Base-by-base conservation (phyloP, 2,113 vertebrate genomes). In the Lampris megalopsis region DNA sequence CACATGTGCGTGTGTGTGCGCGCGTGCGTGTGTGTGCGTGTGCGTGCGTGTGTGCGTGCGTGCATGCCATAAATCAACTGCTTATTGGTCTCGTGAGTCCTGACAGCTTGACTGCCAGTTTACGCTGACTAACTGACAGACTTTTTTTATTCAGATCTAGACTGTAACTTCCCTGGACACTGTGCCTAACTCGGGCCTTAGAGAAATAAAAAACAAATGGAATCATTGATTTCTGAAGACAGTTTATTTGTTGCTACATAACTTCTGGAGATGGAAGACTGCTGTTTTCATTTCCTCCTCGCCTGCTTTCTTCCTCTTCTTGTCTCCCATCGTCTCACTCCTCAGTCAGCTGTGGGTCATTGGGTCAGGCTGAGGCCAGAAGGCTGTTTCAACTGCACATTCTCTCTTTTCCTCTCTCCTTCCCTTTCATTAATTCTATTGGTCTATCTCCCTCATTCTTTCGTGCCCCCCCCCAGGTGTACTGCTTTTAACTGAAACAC, bases 341-440 rank as follows among this genome's bases (percentile, higher is more conserved):
- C 63, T 37, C 37, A 45, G 43, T 45, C 43, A 45, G 43, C 24
- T 57, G 72, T 80, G 47, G 68, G 70, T 83, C 80, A 83, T 58
- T 58, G 64, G 73, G 80, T 83, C 84, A 77, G 37, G 2, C 59
- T 61, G 62, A 65, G 66, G 63, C 54, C 63, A 45, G 7, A 35
- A 8, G 9, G 4, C 40, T 40, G 13, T 24, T 24, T 37, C 70
- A 50, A 24, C 54, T 13, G 6, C 48, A 1, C 43, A 35, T 43
- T 3, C 67, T 6, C 1, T 24, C 37, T 11, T 41, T 36, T n/a
- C 2, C 1, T 3, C 48, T 3, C 3, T 45, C 43, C 11, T 36
- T 52, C 49, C 9, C 8, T 9, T 9, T 41, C 11, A 37, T 40
- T 42, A 3, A 49, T 11, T 50, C 11, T 41, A 3, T 62, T n/a